Base-by-base conservation (phyloP, 2,888 invertebrate genomes). In the Tortricodes alternella region DNA sequence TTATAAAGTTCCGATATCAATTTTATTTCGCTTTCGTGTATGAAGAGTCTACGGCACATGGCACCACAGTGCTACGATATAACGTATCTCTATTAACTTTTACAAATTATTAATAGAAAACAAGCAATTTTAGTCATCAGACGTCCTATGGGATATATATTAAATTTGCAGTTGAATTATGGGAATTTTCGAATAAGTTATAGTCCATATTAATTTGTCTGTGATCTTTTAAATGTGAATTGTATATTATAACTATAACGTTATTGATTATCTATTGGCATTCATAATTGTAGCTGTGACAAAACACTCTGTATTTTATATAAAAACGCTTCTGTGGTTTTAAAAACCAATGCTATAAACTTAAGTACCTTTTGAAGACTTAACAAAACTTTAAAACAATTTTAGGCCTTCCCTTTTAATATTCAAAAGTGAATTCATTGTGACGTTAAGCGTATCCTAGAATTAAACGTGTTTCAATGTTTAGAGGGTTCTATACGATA, bases 251-350 rank as follows among this genome's bases (percentile, higher is more conserved):
- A 39, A 38, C 39, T 21, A 32, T 15, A n/a, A 19, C 35, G 16
- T 38, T 32, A 53, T 39, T 29, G 23, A 16, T 16, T 39, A n/a
- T n/a, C 21, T 53, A 39, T 19, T 52, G 37, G 21, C 41, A 48
- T 55, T 41, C 35, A 41, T 27, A 27, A 24, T 44, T 44, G n/a
- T 29, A 48, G 48, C 53, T 55, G 55, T 55, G 55, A 55, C 43
- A 49, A 55, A 55, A 55, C 55, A 55, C 55, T 55, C 48, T 55
- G 55, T 49, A 55, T 49, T 43, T 23, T 43, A 49, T 49, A 55
- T 48, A 43, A 16, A 49, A 55, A n/a, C 48, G 35, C 48, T 49
- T 55, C 35, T 27, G 41, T 19, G 55, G 55, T 49, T 55, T 41
- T 11, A 9, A 35, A 55, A 55, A 48, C 55, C 55, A 4, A 18